Percentiles rank a stretch among this genome's conserved stretches.
Evolutionary conservation across 2,888 invertebrate genomes (phyloP).

Genomic region (Drosophila eohydei): DNA sequence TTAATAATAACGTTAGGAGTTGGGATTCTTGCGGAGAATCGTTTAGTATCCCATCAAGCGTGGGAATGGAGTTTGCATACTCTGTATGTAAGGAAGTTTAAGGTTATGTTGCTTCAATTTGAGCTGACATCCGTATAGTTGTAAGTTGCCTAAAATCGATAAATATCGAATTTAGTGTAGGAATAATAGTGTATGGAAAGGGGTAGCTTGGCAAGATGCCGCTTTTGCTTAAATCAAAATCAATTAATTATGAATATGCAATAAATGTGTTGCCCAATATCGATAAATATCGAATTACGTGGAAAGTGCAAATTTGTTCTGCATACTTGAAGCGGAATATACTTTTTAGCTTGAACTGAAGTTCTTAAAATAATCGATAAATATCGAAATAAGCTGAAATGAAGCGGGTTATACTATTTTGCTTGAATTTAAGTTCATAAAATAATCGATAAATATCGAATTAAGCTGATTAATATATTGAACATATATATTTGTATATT

Average conservation of each 20-base stretch:
- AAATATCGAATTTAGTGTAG: background rate
- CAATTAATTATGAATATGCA: background rate
- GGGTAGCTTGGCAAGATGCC: background rate
- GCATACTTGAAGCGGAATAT: too few relatives aligned
- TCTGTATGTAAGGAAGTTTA: background rate
- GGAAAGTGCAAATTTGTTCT: too few relatives aligned
- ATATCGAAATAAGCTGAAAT: too few relatives aligned
- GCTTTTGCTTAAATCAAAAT: background rate
- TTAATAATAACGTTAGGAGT: background rate
- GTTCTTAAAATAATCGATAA: too few relatives aligned
- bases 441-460: background rate
- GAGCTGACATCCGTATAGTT: background rate
- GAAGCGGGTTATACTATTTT: too few relatives aligned
- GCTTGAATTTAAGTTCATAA: too few relatives aligned
- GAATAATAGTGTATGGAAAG: too few relatives aligned
- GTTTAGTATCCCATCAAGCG: background rate
- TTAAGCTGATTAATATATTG: background rate
- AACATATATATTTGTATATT: background rate
- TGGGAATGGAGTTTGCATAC: conserved; percentile 1
- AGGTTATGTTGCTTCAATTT: background rate
- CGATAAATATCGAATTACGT: background rate
- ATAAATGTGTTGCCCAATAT: background rate
- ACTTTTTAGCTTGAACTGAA: too few relatives aligned
- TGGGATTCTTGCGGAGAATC: background rate
- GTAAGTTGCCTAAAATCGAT: background rate